Evolutionary conservation across 2,797 vertebrate species (phyloP).

Genomic region (Pangasius djambal): DNA sequence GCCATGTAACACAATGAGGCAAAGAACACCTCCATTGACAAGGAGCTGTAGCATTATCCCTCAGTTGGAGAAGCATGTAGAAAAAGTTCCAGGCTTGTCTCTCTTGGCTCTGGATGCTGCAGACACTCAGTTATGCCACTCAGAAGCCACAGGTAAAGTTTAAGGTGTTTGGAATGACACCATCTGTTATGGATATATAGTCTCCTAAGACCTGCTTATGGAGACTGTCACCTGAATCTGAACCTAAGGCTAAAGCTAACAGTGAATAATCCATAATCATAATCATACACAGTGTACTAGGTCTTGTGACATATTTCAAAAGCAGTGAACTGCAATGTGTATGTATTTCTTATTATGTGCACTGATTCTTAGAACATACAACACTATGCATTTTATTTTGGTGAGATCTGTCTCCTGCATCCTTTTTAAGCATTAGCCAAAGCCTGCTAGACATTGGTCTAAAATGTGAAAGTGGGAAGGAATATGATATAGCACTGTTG

Average conservation of each 20-base stretch:
- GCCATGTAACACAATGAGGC: slow-evolving; percentile 64
- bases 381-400: neutral
- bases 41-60: slow-evolving; percentile 51
- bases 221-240: slow-evolving; percentile 10
- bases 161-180: slow-evolving; percentile 19
- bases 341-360: neutral
- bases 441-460: neutral
- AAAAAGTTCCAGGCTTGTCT: slow-evolving; percentile 58
- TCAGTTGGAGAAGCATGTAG: slow-evolving; percentile 28
- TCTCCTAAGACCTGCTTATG: no score
- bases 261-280: neutral
- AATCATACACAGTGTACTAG: neutral
- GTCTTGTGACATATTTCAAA: neutral
- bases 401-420: neutral
- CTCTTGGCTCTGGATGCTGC: slow-evolving; percentile 45
- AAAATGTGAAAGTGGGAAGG: neutral
- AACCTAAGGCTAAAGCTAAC: neutral
- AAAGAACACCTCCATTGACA: slow-evolving; percentile 56
- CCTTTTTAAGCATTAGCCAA: neutral
- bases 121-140: slow-evolving; percentile 55
- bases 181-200: slow-evolving; percentile 9
- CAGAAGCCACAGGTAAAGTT: slow-evolving; percentile 60
- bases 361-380: neutral
- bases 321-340: neutral
- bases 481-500: neutral